These are phyloP conservation scores for Dolomedes plantarius DNA, from an alignment of 2,888 invertebrate species.

Conservation along the genomic window DNA sequence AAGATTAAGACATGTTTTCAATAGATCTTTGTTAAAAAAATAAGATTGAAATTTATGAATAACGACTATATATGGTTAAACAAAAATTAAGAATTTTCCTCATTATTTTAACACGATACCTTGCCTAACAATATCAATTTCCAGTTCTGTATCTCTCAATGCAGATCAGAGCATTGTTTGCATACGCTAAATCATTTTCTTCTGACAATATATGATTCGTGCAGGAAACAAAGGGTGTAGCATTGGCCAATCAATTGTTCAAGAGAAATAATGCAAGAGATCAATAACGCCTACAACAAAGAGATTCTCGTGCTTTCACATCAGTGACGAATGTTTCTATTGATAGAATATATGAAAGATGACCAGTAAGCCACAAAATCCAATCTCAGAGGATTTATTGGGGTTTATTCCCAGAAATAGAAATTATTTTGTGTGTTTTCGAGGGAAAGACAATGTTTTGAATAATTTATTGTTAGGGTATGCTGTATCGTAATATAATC, in stretches of 20 bases:
- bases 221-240: not conserved
- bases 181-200: not conserved
- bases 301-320: not conserved
- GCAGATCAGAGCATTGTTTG: not conserved
- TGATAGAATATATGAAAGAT: conserved; percentile 6
- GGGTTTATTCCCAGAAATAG: not conserved
- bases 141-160: not conserved
- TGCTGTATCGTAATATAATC: too few relatives aligned
- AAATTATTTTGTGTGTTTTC: too few relatives aligned
- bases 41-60: too few relatives aligned
- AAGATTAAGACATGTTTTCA: too few relatives aligned
- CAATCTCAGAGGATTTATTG: not conserved
- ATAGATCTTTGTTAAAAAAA: too few relatives aligned
- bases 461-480: too few relatives aligned
- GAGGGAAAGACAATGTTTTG: too few relatives aligned
- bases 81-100: too few relatives aligned
- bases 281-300: not conserved
- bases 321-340: not conserved
- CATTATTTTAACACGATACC: too few relatives aligned
- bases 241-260: not conserved
- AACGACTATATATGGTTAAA: too few relatives aligned
- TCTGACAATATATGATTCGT: not conserved
- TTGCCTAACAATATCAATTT: too few relatives aligned
- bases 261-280: not conserved
- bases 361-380: conserved; percentile 1